Base-by-base conservation (phyloP, 2,797 vertebrate species). In the Thaleichthys pacificus region DNA sequence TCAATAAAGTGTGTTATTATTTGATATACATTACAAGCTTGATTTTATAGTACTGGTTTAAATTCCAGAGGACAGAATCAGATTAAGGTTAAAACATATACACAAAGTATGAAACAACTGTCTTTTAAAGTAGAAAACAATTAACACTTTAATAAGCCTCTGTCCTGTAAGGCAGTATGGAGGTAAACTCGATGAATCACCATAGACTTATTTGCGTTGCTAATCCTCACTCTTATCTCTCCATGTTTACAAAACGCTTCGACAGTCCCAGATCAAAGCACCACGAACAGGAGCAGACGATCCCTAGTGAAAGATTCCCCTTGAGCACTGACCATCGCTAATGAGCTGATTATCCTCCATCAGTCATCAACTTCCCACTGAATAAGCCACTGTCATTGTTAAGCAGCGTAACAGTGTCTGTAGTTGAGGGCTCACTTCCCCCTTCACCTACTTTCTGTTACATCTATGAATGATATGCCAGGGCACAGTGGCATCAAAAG, bases 291-390 rank as follows among this genome's bases (percentile, higher is more conserved):
- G 61, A 66, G 19, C 5, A 9, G 1, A 51, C 30, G 32, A 51
- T 74, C 70, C 32, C 62, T 30, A n/a, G 71, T 1, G 68, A 79
- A 47, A 56, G 78, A 74, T 70, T 24, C 51, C 2, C 73, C 7
- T 35, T 65, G 72, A 77, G 79, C 15, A 61, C 47, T 66, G 70
- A 85, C 89, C 81, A 73, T 42, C 24, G 60, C 81, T 88, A 91
- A 91, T 66, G 74, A 89, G 86, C 75, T 72, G 87, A 90, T 89
- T 91, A 89, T 66, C 71, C 77, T 58, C 32, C 67, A 90, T 92
- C 87, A 89, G 85, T 91, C 83, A 84, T 71, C 67, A 68, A 68
- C 74, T 65, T 14, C 1, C 14, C n/a, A 68, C 72, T 80, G 87
- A 82, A 86, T 82, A 75, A 69, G 80, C 73, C 47, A 1, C 75